Evolutionary conservation across 2,888 invertebrate species (phyloP).

Genomic region (Leptopilina myrica): DNA sequence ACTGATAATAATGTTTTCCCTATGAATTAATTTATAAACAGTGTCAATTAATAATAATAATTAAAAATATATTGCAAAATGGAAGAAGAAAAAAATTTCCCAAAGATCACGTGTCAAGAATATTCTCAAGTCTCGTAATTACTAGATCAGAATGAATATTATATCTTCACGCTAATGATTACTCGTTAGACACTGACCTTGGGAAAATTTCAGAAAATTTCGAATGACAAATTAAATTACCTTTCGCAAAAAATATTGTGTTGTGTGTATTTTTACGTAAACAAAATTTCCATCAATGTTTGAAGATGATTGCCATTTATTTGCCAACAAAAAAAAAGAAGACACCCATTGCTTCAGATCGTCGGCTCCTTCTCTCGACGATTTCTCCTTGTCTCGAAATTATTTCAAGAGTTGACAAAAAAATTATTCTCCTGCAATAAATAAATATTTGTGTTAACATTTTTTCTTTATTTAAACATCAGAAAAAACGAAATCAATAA

Average conservation of each 20-base stretch:
- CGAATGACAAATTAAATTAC: slow-evolving; percentile 43
- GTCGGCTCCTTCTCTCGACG: slow-evolving; percentile 46
- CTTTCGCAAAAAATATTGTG: slow-evolving; percentile 55
- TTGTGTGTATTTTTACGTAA: slow-evolving; percentile 52
- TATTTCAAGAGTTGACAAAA: slow-evolving; percentile 8
- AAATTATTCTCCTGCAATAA: slow-evolving; percentile 21
- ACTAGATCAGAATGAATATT: background rate
- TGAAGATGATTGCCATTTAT: slow-evolving; percentile 45
- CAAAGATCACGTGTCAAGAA: no score
- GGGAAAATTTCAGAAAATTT: background rate
- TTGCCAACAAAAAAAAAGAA: slow-evolving; percentile 54
- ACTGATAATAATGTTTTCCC: background rate
- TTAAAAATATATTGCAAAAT: no score
- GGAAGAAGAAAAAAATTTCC: no score
- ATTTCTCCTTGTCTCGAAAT: slow-evolving; percentile 50
- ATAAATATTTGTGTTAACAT: background rate
- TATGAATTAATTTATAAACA: background rate
- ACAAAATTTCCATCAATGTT: slow-evolving; percentile 47
- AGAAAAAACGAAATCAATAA: background rate
- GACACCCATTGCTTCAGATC: slow-evolving; percentile 52
- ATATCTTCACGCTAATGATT: background rate
- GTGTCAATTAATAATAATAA: no score
- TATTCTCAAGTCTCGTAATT: background rate
- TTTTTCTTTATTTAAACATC: background rate
- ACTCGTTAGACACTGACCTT: background rate